These are phyloP conservation scores for Drosophila cognata DNA, from an alignment of 2,888 invertebrate species.

Conservation along the genomic window DNA sequence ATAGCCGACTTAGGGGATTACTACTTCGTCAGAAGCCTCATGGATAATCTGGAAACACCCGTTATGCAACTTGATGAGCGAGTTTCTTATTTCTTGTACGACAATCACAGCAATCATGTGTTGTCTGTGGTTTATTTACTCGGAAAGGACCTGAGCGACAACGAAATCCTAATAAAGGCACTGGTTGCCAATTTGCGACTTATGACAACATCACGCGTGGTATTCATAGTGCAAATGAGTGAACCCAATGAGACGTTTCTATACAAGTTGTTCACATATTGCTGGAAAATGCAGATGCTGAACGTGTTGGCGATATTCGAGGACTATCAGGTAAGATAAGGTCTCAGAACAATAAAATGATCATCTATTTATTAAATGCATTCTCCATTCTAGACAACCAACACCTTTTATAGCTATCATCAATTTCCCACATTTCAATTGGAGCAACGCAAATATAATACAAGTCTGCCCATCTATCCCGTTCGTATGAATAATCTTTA, in stretches of 20 bases:
- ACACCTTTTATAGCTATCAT: constrained; percentile 66
- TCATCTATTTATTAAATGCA: background rate
- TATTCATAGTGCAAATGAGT: constrained; percentile 64
- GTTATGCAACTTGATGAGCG: constrained; percentile 69
- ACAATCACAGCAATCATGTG: constrained; percentile 49
- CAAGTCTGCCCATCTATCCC: constrained; percentile 51
- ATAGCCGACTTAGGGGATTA: background rate
- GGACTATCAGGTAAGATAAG: constrained; percentile 59
- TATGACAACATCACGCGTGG: constrained; percentile 67
- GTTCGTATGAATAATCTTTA: constrained; percentile 63
- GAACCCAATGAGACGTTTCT: constrained; percentile 35
- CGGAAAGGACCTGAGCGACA: constrained; percentile 34
- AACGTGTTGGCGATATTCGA: constrained; percentile 72
- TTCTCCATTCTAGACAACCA: constrained; percentile 44
- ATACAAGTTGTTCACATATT: constrained; percentile 59
- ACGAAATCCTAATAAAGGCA: constrained; percentile 55
- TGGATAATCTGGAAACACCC: constrained; percentile 61
- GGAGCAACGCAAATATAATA: constrained; percentile 43
- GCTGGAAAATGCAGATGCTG: constrained; percentile 69
- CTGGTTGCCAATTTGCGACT: constrained; percentile 66
- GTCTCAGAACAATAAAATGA: background rate
- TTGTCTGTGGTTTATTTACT: constrained; percentile 67
- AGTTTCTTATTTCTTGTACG: constrained; percentile 57
- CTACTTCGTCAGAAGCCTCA: constrained; percentile 39
- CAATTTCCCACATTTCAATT: constrained; percentile 71